Conservation (phyloP, 2,797 vertebrate genomes). For the Cheirogaleus major region DNA sequence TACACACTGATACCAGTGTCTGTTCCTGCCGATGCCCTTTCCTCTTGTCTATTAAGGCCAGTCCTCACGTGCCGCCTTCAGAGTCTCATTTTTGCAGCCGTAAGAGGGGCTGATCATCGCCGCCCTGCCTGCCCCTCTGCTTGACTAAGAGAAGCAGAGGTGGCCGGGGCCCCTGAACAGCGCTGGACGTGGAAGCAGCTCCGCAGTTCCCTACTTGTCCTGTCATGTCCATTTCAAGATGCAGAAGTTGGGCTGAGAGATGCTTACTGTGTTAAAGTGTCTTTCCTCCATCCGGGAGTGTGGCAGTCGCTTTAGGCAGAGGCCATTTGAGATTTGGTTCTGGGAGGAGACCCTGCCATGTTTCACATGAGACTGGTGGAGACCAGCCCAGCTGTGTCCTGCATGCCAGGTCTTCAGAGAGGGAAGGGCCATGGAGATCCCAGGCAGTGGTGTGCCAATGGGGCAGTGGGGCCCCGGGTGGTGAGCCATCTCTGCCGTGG, state of each 20-base stretch:
- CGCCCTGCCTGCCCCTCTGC: neutral
- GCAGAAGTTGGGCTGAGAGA: neutral
- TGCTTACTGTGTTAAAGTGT: neutral
- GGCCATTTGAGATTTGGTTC: neutral
- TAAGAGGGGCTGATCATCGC: neutral
- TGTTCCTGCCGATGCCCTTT: neutral
- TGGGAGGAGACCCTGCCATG: neutral
- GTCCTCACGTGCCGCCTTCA: neutral
- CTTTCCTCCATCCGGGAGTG: neutral
- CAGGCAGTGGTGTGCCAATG: neutral
- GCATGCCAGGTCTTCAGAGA: neutral
- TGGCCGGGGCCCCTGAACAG: neutral
- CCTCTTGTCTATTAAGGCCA: neutral
- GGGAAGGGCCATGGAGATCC: neutral
- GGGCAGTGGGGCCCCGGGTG: neutral
- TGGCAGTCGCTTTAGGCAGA: neutral
- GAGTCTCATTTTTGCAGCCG: neutral
- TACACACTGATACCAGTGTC: accelerated
- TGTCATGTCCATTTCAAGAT: neutral
- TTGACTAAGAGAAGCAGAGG: neutral
- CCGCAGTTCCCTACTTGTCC: neutral
- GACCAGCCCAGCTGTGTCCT: neutral
- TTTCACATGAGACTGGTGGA: neutral
- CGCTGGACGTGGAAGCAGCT: accelerated
- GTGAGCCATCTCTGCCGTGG: neutral